These are phyloP conservation scores for Drosophila borborema DNA, from an alignment of 2,888 invertebrate species.

Conservation along the genomic window DNA sequence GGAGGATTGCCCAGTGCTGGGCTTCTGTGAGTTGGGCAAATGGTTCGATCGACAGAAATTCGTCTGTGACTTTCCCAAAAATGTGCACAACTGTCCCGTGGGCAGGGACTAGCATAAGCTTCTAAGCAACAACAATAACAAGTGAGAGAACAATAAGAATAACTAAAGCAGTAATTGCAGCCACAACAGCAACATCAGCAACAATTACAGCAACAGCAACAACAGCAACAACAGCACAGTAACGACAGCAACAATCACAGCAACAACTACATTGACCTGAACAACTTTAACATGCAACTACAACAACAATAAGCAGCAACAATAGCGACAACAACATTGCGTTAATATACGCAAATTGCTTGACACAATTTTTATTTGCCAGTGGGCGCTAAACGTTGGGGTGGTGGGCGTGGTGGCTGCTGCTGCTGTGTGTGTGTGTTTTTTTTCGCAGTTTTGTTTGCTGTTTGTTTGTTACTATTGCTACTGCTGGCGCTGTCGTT, in stretches of 20 bases:
- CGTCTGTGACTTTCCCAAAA: conserved; percentile 48
- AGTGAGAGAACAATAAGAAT: neutral
- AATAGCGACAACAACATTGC: conserved; percentile 40
- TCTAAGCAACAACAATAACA: neutral
- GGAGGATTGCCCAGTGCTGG: conserved; percentile 46
- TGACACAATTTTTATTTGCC: conserved; percentile 71
- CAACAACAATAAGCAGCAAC: conserved; percentile 7
- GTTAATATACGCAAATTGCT: conserved; percentile 81
- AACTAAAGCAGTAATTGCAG: conserved; percentile 4
- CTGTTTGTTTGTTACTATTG: conserved; percentile 9
- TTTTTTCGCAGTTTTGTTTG: conserved; percentile 1
- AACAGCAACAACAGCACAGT: neutral
- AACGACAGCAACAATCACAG: conserved; percentile 1
- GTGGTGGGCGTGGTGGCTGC: conserved; percentile 29
- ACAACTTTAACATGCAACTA: conserved; percentile 6
- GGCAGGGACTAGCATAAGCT: conserved; percentile 45
- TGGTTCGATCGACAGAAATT: conserved; percentile 60
- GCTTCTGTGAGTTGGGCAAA: conserved; percentile 62
- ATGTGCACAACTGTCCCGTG: conserved; percentile 60
- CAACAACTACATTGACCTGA: conserved; percentile 32
- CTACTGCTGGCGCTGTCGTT: conserved; percentile 23
- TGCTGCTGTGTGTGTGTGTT: neutral
- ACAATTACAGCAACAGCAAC: neutral
- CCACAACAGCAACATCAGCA: neutral
- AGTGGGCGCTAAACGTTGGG: conserved; percentile 17